phyloP scores from a whole-genome alignment of 2,113 vertebrate species.

The Perca schrenkii region DNA sequence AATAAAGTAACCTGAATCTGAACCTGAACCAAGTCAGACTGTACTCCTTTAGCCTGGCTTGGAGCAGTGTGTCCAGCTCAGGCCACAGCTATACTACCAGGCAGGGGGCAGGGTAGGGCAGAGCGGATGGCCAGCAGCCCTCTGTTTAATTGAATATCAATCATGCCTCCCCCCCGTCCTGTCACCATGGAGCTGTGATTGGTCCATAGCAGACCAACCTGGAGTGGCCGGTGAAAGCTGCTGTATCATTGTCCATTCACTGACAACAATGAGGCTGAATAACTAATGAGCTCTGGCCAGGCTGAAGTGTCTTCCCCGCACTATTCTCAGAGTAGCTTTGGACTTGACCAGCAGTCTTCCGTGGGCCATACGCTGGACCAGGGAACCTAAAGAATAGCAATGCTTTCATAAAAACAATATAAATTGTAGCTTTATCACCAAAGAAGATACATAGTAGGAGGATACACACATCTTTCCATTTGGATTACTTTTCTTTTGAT shows the following conservation, averaged over 20 bases:
- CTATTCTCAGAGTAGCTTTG: constrained; percentile 61
- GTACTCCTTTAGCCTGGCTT: not conserved
- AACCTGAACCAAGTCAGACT: too few relatives aligned
- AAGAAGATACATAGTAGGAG: constrained; percentile 27
- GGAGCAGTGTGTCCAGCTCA: constrained; percentile 39
- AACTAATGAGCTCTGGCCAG: constrained; percentile 69
- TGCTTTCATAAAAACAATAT: constrained; percentile 54
- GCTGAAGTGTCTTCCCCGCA: constrained; percentile 45
- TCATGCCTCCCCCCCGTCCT: constrained; percentile 46
- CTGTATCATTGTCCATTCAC: constrained; percentile 53
- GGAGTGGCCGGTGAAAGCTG: constrained; percentile 39
- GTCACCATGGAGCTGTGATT: constrained; percentile 42
- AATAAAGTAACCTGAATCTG: too few relatives aligned
- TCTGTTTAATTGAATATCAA: constrained; percentile 67
- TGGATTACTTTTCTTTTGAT: constrained; percentile 46
- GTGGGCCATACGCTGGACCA: constrained; percentile 56
- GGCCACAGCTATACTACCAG: constrained; percentile 66
- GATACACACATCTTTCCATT: not conserved
- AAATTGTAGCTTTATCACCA: constrained; percentile 36
- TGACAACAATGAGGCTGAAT: constrained; percentile 77
- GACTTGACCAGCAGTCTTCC: constrained; percentile 72
- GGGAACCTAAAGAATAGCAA: constrained; percentile 41
- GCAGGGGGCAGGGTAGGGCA: not conserved
- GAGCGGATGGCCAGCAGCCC: constrained; percentile 30
- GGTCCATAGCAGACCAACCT: constrained; percentile 60